phyloP scores from a whole-genome alignment of 1,140 invertebrate genomes.

The Drosophila pachea region DNA sequence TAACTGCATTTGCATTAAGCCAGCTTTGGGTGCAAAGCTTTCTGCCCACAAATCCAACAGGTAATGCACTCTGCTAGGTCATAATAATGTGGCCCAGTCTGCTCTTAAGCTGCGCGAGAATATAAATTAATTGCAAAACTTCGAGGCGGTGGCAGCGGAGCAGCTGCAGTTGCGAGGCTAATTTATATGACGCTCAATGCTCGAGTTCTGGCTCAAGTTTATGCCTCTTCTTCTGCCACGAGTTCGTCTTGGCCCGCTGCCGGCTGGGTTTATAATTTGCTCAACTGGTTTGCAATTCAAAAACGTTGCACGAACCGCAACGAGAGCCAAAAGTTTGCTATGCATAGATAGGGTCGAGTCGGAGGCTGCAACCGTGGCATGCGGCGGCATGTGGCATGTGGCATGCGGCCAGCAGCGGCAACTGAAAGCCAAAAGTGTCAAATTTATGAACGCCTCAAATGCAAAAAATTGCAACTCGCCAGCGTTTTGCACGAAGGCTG shows the following conservation, averaged over 20 bases:
- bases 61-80: background rate
- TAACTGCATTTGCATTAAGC: background rate
- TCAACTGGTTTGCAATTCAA: slow-evolving; percentile 65
- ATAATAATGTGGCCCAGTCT: background rate
- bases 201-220: background rate
- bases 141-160: background rate
- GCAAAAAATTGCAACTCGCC: slow-evolving; percentile 7
- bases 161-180: slow-evolving; percentile 1
- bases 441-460: slow-evolving; percentile 76
- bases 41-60: slow-evolving; percentile 1
- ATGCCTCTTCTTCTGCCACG: no score
- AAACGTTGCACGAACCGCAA: slow-evolving; percentile 41
- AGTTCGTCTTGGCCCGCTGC: no score
- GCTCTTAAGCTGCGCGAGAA: background rate
- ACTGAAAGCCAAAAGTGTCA: slow-evolving; percentile 66
- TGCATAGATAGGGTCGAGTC: slow-evolving; percentile 67
- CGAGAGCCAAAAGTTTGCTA: slow-evolving; percentile 65
- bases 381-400: slow-evolving; percentile 6
- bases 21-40: background rate
- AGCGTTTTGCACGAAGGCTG: background rate
- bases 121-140: slow-evolving; percentile 18
- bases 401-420: slow-evolving; percentile 14
- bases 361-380: slow-evolving; percentile 39
- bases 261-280: slow-evolving; percentile 24
- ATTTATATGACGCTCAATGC: slow-evolving; percentile 5